These are phyloP conservation scores for Platygyra sinensis DNA, from an alignment of 64 coral and sea anemone genomes.

Conservation along the genomic window DNA sequence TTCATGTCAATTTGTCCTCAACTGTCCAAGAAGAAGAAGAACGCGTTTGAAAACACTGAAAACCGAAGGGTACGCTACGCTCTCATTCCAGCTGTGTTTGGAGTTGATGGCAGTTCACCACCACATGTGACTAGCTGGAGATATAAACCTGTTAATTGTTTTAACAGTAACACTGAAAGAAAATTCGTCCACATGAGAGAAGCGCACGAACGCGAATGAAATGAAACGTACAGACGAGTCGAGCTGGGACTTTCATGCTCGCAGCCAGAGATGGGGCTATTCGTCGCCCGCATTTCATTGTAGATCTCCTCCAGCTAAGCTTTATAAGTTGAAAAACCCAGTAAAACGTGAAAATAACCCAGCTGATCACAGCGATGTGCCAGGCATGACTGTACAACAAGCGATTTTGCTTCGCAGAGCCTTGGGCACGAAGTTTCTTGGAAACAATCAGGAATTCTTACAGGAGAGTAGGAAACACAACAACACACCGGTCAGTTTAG, in stretches of 20 bases:
- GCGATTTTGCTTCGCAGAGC: constrained; percentile 8
- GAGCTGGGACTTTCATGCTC: not conserved
- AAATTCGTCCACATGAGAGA: not conserved
- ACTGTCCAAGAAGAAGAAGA: not conserved
- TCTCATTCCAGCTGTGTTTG: not conserved
- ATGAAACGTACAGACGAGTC: not conserved
- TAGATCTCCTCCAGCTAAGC: constrained; percentile 13
- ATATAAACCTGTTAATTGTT: not conserved
- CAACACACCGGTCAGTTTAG: not conserved
- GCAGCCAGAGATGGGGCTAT: constrained; percentile 7
- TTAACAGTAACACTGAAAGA: not conserved
- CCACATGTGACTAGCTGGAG: constrained; percentile 1
- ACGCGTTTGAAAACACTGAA: not conserved
- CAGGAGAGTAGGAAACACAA: constrained; percentile 25
- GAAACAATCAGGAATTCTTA: not conserved
- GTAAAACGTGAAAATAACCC: not conserved
- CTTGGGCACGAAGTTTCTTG: not conserved
- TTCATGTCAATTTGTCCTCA: not conserved
- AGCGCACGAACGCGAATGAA: not conserved
- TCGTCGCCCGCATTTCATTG: constrained; percentile 11
- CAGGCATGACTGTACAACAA: not conserved
- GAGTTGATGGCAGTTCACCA: constrained; percentile 1
- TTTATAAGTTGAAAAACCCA: constrained; percentile 23
- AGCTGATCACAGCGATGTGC: not conserved
- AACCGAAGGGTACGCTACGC: not conserved